Base-by-base conservation (phyloP, 2,797 vertebrate genomes). In the Margarornis squamiger region DNA sequence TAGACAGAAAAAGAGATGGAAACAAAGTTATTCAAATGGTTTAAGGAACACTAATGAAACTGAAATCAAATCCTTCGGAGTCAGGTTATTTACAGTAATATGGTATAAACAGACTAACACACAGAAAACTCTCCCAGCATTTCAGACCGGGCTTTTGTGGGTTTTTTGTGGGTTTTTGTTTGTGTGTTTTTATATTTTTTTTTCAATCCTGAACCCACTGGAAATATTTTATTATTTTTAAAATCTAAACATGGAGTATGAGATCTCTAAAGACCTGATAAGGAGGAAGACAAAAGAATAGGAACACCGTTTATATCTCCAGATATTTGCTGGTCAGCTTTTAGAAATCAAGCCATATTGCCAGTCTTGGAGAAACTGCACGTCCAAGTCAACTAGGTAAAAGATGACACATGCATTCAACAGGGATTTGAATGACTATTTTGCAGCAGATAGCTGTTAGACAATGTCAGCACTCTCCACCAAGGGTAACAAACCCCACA, bases 401-500 rank as follows among this genome's bases (percentile, higher is more conserved):
- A 52, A 41, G 5, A 29, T 13, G 17, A 59, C 12, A 15, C 11
- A 7, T 15, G 21, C 4, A 39, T 48, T 72, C 48, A 68, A 6
- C 7, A 66, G 29, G 45, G 30, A 67, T 48, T 4, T 67, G 19
- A 86, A 59, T 30, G 12, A 48, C 10, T 10, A 20, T 34, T 34
- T 43, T 39, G 16, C 10, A 54, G 52, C 9, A 88, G n/a, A 70
- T 51, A 81, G 9, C 21, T 88, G 27, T 48, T 41, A 65, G 6
- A 24, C 17, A 29, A 55, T 12, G 6, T 7, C 61, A 76, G 7
- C 0, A 0, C 6, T 51, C 23, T 76, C 12, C 6, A 14, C 4
- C 12, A 20, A n/a, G 18, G 1, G 0, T 49, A 86, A 63, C 3
- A 46, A 87, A 88, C 5, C 17, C 29, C 23, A 34, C 11, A n/a